Conservation (phyloP, 1,140 invertebrate genomes). For the Eriocheir sinensis region DNA sequence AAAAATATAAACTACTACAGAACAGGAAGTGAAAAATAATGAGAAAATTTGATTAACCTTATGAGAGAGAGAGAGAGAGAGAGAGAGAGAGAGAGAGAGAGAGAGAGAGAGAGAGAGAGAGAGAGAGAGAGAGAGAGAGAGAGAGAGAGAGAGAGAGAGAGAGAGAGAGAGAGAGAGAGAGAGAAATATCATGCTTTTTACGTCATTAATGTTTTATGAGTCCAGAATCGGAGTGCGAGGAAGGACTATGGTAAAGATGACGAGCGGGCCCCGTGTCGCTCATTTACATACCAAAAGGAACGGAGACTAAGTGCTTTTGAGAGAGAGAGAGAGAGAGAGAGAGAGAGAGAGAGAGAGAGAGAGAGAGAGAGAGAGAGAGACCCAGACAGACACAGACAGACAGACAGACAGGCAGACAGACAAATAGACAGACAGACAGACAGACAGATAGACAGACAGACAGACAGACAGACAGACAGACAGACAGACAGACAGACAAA, state of each 20-base stretch:
- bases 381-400: background rate
- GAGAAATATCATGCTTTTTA: background rate
- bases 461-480: background rate
- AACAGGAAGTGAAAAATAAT: no score
- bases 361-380: conserved; percentile 22
- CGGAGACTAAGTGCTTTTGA: background rate
- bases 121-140: background rate
- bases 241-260: background rate
- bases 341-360: background rate
- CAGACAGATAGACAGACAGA: no score
- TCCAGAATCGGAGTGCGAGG: background rate
- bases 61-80: background rate
- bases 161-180: background rate
- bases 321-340: background rate
- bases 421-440: no score
- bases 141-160: background rate
- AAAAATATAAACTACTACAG: no score
- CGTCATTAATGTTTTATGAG: conserved; percentile 11
- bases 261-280: background rate
- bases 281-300: background rate
- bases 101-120: no score
- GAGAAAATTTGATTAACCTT: no score
- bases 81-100: background rate
- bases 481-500: background rate
- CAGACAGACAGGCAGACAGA: background rate